Percentiles rank a stretch among this genome's conserved stretches.
phyloP scores from a whole-genome alignment of 2,888 invertebrate species.

The Acleris cristana region DNA sequence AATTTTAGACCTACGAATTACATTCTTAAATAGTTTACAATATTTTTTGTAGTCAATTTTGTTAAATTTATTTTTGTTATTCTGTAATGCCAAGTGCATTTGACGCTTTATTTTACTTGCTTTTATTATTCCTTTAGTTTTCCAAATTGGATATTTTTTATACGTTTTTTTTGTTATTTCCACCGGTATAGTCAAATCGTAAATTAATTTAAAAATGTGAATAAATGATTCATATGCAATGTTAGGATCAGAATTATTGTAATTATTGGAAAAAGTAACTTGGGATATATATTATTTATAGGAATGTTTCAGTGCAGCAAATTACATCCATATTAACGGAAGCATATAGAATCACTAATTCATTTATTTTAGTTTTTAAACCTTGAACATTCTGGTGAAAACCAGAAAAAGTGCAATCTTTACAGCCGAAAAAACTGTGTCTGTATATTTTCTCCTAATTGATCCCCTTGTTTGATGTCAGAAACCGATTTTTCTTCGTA shows the following conservation, averaged over 20 bases:
- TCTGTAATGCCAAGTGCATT: neutral
- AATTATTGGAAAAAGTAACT: neutral
- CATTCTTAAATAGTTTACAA: neutral
- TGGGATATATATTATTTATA: neutral
- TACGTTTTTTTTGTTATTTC: neutral
- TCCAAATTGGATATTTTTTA: constrained; percentile 9
- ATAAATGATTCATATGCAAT: constrained; percentile 2
- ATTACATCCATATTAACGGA: too few relatives aligned
- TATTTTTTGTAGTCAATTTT: neutral
- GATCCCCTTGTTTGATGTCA: too few relatives aligned
- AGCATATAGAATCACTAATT: too few relatives aligned
- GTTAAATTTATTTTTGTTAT: neutral
- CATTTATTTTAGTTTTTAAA: too few relatives aligned
- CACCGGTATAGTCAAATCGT: neutral
- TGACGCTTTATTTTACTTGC: constrained; percentile 3
- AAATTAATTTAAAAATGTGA: neutral
- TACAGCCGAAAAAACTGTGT: too few relatives aligned
- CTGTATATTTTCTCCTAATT: too few relatives aligned
- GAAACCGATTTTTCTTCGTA: too few relatives aligned
- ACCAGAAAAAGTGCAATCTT: too few relatives aligned
- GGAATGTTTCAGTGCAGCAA: too few relatives aligned
- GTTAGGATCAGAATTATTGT: neutral
- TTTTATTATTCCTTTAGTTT: neutral
- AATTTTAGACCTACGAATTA: neutral
- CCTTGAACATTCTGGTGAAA: too few relatives aligned